These are phyloP conservation scores for Dendropsophus ebraccatus DNA, from an alignment of 2,113 vertebrate species.

Conservation along the genomic window DNA sequence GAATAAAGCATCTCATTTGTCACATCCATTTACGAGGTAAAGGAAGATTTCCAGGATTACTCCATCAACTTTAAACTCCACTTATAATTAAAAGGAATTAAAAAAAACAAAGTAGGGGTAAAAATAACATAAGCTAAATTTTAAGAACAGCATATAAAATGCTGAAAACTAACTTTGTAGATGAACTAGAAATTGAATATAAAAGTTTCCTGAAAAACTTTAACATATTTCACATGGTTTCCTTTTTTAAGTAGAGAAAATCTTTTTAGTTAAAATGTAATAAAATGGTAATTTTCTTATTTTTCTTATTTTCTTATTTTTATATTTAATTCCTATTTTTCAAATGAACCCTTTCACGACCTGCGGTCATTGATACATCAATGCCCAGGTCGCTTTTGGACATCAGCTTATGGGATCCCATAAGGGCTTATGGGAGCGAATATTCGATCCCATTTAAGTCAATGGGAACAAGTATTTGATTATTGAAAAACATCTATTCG, in stretches of 20 bases:
- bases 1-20: slow-evolving; percentile 2
- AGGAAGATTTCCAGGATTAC: not conserved
- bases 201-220: not conserved
- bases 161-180: not conserved
- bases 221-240: not conserved
- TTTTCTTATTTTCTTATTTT: too few species aligned
- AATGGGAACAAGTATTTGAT: too few species aligned
- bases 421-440: too few species aligned
- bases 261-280: not conserved
- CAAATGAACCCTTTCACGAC: too few species aligned
- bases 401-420: too few species aligned
- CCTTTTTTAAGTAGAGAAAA: not conserved
- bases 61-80: not conserved
- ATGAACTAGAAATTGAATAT: not conserved
- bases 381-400: too few species aligned
- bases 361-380: too few species aligned
- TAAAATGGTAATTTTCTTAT: not conserved
- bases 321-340: too few species aligned
- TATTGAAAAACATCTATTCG: too few species aligned
- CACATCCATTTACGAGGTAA: not conserved
- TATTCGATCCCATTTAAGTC: too few species aligned
- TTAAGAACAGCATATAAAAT: not conserved
- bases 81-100: not conserved
- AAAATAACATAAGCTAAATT: not conserved
- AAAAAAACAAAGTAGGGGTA: not conserved